Evolutionary conservation across 1,140 invertebrate species (phyloP).

Genomic region (Drosophila yakuba): DNA sequence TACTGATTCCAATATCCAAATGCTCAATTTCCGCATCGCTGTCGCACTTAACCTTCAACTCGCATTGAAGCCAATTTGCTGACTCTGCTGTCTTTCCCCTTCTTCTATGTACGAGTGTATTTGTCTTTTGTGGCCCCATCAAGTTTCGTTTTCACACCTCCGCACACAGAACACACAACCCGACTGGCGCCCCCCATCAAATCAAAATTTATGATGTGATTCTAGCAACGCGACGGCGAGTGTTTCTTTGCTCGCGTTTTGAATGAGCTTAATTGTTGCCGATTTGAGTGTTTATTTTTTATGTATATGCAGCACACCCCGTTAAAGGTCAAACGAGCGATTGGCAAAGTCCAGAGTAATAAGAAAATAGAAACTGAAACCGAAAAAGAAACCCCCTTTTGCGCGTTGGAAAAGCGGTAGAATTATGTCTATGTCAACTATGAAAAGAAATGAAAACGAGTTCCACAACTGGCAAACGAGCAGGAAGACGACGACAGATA

Average conservation of each 20-base stretch:
- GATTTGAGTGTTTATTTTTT: conserved; percentile 40
- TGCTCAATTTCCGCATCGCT: conserved; percentile 60
- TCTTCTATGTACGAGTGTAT: not conserved
- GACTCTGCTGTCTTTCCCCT: conserved; percentile 17
- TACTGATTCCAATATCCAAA: conserved; percentile 14
- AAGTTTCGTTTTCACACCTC: conserved; percentile 40
- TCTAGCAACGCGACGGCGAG: conserved; percentile 58
- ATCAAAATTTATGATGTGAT: conserved; percentile 71
- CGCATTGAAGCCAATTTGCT: conserved; percentile 74
- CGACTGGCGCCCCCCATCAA: conserved; percentile 43
- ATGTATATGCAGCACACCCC: conserved; percentile 28
- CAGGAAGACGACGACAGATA: conserved; percentile 26
- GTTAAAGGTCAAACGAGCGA: conserved; percentile 80
- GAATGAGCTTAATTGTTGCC: conserved; percentile 80
- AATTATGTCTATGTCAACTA: conserved; percentile 54
- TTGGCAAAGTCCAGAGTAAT: conserved; percentile 46
- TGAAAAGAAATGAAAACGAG: conserved; percentile 69
- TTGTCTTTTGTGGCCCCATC: conserved; percentile 9
- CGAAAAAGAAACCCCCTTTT: conserved; percentile 1
- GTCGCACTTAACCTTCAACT: conserved; percentile 78
- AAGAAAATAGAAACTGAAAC: conserved; percentile 28
- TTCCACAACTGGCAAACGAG: conserved; percentile 46
- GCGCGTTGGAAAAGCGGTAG: conserved; percentile 44
- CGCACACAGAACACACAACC: not conserved
- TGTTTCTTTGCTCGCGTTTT: conserved; percentile 72